Conservation (phyloP, 2,797 vertebrate species). For the Pipistrellus kuhlii region DNA sequence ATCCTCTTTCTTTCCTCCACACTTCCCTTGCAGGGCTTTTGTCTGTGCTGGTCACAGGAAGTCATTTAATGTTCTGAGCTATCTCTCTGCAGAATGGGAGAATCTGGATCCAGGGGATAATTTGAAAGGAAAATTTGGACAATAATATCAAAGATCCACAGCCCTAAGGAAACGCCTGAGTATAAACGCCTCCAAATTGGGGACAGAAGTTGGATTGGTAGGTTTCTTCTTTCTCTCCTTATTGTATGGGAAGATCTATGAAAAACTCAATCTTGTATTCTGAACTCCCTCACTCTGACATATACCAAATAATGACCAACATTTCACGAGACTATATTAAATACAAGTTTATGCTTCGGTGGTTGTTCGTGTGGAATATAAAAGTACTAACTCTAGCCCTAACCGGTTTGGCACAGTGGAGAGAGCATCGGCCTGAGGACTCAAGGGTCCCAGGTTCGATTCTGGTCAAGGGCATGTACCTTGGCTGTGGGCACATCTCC, state of each 20-base stretch:
- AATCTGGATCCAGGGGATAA: background rate
- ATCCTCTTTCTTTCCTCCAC: slow-evolving; percentile 51
- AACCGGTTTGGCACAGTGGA: too few species aligned
- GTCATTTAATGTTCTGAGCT: slow-evolving; percentile 32
- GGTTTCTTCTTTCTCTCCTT: background rate
- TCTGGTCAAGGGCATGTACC: too few species aligned
- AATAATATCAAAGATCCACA: background rate
- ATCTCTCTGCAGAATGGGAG: background rate
- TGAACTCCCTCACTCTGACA: background rate
- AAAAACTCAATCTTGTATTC: background rate
- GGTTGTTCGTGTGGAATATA: background rate
- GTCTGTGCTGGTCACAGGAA: background rate
- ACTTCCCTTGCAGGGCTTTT: slow-evolving; percentile 23
- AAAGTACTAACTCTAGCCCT: background rate
- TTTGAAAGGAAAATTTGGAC: slow-evolving; percentile 30
- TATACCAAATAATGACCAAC: background rate
- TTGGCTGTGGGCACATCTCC: too few species aligned
- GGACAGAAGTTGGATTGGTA: background rate
- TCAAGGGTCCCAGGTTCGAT: too few species aligned
- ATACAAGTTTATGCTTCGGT: background rate
- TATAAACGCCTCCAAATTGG: background rate
- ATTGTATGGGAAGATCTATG: background rate
- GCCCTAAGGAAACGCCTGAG: background rate
- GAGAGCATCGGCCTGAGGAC: too few species aligned
- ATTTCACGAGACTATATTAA: background rate